Conservation (phyloP, 2,797 vertebrate genomes). For the Dendrocincla tyrannina region DNA sequence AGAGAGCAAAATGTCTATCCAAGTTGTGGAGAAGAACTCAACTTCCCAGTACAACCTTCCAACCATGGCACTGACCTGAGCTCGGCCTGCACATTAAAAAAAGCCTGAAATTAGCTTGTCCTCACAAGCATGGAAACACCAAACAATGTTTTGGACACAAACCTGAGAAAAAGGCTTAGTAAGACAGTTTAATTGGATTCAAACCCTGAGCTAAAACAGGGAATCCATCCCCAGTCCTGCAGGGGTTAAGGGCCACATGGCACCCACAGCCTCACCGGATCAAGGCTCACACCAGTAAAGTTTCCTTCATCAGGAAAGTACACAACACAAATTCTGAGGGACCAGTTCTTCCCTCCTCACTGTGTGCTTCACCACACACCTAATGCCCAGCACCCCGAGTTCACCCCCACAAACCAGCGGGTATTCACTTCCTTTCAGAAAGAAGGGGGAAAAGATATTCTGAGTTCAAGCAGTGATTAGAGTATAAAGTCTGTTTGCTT, state of each 20-base stretch:
- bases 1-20: background rate
- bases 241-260: background rate
- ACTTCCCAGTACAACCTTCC: background rate
- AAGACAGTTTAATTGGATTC: background rate
- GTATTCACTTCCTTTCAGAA: background rate
- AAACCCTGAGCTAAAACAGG: background rate
- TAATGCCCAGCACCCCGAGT: background rate
- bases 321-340: background rate
- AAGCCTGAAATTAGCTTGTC: background rate
- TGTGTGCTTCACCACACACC: background rate
- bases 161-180: background rate
- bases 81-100: background rate
- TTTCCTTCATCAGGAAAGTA: background rate
- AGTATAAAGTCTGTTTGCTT: background rate
- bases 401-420: background rate
- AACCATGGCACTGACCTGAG: background rate
- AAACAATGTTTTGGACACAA: background rate
- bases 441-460: background rate
- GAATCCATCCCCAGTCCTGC: background rate
- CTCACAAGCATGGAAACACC: background rate
- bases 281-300: background rate
- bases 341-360: background rate
- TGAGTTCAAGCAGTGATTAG: background rate
- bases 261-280: background rate
- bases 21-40: background rate